phyloP scores from a whole-genome alignment of 1,140 invertebrate species.

The Ceratosolen solmsi region DNA sequence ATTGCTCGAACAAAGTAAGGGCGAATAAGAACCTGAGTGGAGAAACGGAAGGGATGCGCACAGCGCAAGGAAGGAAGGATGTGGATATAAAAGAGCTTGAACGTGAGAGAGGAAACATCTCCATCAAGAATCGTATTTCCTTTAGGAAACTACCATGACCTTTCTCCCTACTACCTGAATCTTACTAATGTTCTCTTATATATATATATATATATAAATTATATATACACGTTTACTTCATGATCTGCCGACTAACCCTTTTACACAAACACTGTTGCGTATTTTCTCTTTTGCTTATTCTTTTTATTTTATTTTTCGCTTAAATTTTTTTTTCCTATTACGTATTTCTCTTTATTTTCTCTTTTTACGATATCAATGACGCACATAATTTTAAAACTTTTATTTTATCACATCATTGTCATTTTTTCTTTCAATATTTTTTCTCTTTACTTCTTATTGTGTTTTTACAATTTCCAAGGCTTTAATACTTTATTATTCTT shows the following conservation, averaged over 20 bases:
- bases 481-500: too few species aligned
- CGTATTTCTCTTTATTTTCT: background rate
- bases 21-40: slow-evolving; percentile 1
- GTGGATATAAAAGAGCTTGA: slow-evolving; percentile 47
- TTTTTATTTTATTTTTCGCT: background rate
- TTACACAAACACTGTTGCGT: background rate
- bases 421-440: too few species aligned
- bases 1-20: background rate
- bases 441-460: too few species aligned
- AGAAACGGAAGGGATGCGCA: slow-evolving; percentile 36
- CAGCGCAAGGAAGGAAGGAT: slow-evolving; percentile 40
- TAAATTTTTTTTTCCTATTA: background rate
- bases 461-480: too few species aligned
- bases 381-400: too few species aligned
- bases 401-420: too few species aligned
- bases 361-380: background rate
- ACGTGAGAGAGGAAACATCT: slow-evolving; percentile 57
- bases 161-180: background rate
- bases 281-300: background rate
- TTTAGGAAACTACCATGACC: slow-evolving; percentile 53
- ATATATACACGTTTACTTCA: background rate
- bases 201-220: too few species aligned
- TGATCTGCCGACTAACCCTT: background rate
- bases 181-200: too few species aligned
- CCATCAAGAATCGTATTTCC: slow-evolving; percentile 68